Evolutionary conservation across 2,113 vertebrate genomes (phyloP).

Genomic region (Clarias magur): DNA sequence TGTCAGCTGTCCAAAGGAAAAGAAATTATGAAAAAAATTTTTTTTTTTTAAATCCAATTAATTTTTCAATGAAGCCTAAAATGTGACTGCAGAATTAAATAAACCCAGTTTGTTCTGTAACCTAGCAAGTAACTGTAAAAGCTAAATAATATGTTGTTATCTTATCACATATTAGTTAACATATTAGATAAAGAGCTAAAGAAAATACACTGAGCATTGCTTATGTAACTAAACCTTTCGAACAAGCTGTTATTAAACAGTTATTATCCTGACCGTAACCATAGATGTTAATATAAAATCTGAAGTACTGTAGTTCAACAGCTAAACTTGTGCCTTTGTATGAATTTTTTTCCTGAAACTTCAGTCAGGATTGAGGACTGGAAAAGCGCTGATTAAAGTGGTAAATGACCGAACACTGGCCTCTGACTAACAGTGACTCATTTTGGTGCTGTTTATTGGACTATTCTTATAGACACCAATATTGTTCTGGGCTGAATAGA

Average conservation of each 20-base stretch:
- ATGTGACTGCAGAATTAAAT: background rate
- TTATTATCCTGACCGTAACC: background rate
- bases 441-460: background rate
- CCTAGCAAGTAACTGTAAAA: background rate
- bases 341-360: background rate
- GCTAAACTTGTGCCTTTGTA: background rate
- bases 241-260: background rate
- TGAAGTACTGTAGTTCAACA: background rate
- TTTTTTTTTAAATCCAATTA: no score
- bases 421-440: background rate
- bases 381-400: background rate
- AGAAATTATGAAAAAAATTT: no score
- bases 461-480: background rate
- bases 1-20: background rate
- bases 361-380: background rate
- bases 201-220: background rate
- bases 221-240: background rate
- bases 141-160: no score
- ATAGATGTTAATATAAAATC: background rate
- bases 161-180: no score
- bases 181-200: background rate
- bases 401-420: background rate
- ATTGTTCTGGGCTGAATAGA: background rate
- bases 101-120: background rate
- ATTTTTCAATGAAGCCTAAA: background rate